A percentile compares a stretch with the other conserved stretches of the same genome.
These are phyloP conservation scores for Bradypodion pumilum DNA, from an alignment of 2,797 vertebrate genomes.

Conservation along the genomic window DNA sequence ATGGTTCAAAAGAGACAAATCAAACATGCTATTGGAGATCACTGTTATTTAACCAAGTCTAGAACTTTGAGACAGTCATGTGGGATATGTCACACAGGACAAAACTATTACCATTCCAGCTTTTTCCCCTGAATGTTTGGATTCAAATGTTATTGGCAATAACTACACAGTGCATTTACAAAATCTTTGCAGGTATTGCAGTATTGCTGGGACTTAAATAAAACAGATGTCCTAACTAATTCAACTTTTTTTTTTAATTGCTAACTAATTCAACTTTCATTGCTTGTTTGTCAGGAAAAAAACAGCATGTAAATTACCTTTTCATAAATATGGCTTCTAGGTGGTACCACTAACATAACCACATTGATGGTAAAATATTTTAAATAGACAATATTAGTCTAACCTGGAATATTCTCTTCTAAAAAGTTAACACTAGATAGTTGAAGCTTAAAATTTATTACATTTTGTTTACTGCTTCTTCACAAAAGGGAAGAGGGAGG, in stretches of 20 bases:
- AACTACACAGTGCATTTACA: not conserved
- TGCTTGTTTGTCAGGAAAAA: not conserved
- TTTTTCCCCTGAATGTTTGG: not conserved
- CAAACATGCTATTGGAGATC: not conserved
- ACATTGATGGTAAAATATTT: not conserved
- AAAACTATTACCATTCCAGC: not conserved
- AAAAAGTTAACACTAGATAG: not conserved
- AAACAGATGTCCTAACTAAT: not conserved
- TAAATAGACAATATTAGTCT: not conserved
- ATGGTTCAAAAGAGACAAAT: not conserved
- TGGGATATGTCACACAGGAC: not conserved
- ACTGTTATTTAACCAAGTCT: not conserved
- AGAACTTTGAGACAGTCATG: not conserved
- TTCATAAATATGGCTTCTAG: not conserved
- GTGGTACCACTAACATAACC: not conserved
- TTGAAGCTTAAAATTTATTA: not conserved
- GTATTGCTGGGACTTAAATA: not conserved
- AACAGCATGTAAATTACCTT: constrained; percentile 16
- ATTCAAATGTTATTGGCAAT: not conserved
- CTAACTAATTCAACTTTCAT: not conserved
- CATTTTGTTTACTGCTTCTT: not conserved
- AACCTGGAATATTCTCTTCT: not conserved
- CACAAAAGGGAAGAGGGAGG: not conserved
- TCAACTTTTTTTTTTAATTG: not conserved
- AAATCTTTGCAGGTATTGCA: not conserved